Conservation (phyloP, 92 coral and sea anemone genomes). For the Palythoa grandis region DNA sequence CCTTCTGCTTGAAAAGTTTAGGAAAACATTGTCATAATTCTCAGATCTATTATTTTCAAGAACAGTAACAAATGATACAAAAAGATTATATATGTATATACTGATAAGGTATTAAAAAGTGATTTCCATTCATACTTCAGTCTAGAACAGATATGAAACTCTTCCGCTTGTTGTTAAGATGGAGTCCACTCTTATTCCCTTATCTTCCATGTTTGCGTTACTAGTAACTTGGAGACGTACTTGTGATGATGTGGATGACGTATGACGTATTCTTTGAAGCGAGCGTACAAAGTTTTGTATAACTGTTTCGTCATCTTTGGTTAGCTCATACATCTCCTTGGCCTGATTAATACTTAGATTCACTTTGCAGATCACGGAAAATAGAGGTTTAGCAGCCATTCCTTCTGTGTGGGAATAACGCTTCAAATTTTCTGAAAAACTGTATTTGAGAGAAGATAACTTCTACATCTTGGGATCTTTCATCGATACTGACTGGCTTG, state of each 20-base stretch:
- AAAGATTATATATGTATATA: conserved; percentile 7
- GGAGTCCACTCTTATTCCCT: conserved; percentile 10
- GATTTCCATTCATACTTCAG: conserved; percentile 13
- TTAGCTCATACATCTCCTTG: conserved; percentile 26
- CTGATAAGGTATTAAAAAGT: background rate
- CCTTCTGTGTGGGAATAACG: conserved; percentile 19
- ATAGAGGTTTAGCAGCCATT: conserved; percentile 15
- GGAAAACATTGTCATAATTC: conserved; percentile 30
- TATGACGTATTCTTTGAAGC: conserved; percentile 24
- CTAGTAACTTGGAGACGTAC: conserved; percentile 6
- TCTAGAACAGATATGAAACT: conserved; percentile 2
- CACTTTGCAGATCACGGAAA: conserved; percentile 6
- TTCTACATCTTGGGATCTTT: background rate
- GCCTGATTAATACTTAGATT: conserved; percentile 24
- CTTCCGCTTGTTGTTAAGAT: conserved; percentile 22
- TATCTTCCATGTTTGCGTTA: conserved; percentile 9
- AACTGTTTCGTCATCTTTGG: conserved; percentile 36
- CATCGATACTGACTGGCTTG: conserved; percentile 9
- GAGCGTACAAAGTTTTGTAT: conserved; percentile 28
- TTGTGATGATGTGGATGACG: conserved; percentile 27
- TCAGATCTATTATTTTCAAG: conserved; percentile 43
- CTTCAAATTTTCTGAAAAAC: conserved; percentile 8
- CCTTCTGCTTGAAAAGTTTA: conserved; percentile 33
- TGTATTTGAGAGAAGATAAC: conserved; percentile 9
- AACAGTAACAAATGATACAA: conserved; percentile 37